These are phyloP conservation scores for Escarpia spicata DNA, from an alignment of 2,888 invertebrate species.

Conservation along the genomic window DNA sequence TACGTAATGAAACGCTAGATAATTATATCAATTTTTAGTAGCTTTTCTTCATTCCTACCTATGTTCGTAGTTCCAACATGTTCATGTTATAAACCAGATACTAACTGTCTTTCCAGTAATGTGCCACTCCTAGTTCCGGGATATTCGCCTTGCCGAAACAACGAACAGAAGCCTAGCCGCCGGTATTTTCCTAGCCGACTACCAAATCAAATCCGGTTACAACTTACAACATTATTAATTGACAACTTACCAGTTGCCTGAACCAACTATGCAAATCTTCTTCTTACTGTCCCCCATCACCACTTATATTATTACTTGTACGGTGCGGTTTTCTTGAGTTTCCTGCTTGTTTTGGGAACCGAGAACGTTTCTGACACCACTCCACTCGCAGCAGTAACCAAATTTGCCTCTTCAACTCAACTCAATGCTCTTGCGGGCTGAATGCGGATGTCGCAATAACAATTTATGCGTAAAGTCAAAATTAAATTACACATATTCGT, in stretches of 20 bases:
- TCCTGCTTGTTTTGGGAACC: background rate
- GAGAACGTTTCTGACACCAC: background rate
- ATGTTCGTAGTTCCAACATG: background rate
- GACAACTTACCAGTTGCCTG: slow-evolving; percentile 61
- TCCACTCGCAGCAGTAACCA: background rate
- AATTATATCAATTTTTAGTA: background rate
- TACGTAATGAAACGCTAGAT: background rate
- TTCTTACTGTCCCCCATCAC: slow-evolving; percentile 33
- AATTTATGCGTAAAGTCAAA: background rate
- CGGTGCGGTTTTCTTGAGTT: background rate
- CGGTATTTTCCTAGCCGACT: background rate
- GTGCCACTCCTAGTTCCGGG: slow-evolving; percentile 9
- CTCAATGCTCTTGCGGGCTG: background rate
- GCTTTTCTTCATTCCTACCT: background rate
- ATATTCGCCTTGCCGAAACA: background rate
- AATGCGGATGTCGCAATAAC: background rate
- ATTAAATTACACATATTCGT: background rate
- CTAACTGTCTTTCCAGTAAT: background rate
- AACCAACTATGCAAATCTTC: slow-evolving; percentile 61
- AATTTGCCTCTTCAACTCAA: background rate
- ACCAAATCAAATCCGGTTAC: background rate
- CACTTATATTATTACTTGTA: background rate
- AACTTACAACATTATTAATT: background rate
- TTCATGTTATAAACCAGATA: background rate
- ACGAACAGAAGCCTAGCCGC: background rate